A percentile compares a stretch with the other conserved stretches of the same genome.
Conservation (phyloP, 2,797 vertebrate genomes). For the Halcyon leucocephala region DNA sequence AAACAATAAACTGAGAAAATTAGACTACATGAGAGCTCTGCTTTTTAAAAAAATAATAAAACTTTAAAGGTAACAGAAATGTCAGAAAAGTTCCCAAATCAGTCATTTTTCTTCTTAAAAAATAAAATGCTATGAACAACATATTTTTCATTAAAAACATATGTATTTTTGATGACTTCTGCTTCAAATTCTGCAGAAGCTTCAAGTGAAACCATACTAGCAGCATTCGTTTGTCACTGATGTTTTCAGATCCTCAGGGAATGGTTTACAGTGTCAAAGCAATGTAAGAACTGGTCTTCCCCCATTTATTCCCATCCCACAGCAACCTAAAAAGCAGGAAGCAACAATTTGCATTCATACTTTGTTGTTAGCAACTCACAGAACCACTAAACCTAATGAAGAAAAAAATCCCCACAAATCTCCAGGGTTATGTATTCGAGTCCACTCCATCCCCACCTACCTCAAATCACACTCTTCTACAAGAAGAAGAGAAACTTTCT, state of each 20-base stretch:
- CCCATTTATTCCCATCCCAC: background rate
- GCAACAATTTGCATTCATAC: background rate
- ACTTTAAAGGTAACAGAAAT: background rate
- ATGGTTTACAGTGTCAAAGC: background rate
- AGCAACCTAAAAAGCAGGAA: background rate
- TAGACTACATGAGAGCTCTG: background rate
- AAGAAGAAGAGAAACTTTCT: background rate
- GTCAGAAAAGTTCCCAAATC: background rate
- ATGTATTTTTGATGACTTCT: background rate
- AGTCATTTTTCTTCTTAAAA: background rate
- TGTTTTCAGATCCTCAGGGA: background rate
- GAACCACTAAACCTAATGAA: background rate
- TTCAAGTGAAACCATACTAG: background rate
- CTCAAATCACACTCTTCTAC: background rate
- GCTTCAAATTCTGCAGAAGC: background rate
- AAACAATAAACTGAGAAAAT: background rate
- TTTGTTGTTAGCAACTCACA: background rate
- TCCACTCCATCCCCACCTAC: background rate
- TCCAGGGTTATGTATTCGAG: background rate
- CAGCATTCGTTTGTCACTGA: background rate
- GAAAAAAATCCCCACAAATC: fast-evolving
- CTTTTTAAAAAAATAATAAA: background rate
- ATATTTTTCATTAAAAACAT: background rate
- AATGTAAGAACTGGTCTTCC: background rate
- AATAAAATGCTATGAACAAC: background rate